A percentile compares a stretch with the other conserved stretches of the same genome.
These are phyloP conservation scores for Polyodon spathula DNA, from an alignment of 2,113 vertebrate genomes.

Conservation along the genomic window DNA sequence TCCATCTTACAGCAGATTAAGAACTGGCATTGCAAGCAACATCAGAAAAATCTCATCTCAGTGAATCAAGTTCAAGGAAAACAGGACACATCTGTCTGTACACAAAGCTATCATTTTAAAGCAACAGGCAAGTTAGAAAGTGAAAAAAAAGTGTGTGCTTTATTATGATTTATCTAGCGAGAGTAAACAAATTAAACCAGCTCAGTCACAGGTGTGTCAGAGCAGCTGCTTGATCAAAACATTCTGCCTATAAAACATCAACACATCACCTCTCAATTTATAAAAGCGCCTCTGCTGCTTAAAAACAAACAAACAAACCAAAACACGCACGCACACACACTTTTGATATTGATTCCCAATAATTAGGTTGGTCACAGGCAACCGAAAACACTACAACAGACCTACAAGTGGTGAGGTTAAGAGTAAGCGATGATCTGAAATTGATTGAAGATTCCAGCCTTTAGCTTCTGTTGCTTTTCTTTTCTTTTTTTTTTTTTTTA, in stretches of 20 bases:
- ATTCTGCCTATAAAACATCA: background rate
- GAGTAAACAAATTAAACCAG: background rate
- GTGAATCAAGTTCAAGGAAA: no score
- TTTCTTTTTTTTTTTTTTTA: no score
- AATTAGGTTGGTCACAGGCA: background rate
- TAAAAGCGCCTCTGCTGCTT: background rate
- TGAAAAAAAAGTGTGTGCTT: background rate
- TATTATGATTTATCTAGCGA: background rate
- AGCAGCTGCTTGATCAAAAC: background rate
- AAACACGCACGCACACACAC: no score
- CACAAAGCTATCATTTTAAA: no score
- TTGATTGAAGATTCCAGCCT: background rate
- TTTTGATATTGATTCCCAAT: background rate
- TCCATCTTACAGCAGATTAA: no score
- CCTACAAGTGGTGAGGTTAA: constrained; percentile 25
- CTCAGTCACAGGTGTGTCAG: background rate
- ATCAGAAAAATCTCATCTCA: no score
- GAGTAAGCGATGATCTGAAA: constrained; percentile 23
- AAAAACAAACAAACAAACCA: background rate
- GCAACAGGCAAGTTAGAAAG: background rate
- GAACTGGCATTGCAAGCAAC: no score
- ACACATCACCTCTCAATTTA: background rate
- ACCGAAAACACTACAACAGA: constrained; percentile 7
- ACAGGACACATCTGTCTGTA: no score
- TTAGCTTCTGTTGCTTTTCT: background rate